Evolutionary conservation across 2,888 invertebrate genomes (phyloP).

Genomic region (Athalia rosae): DNA sequence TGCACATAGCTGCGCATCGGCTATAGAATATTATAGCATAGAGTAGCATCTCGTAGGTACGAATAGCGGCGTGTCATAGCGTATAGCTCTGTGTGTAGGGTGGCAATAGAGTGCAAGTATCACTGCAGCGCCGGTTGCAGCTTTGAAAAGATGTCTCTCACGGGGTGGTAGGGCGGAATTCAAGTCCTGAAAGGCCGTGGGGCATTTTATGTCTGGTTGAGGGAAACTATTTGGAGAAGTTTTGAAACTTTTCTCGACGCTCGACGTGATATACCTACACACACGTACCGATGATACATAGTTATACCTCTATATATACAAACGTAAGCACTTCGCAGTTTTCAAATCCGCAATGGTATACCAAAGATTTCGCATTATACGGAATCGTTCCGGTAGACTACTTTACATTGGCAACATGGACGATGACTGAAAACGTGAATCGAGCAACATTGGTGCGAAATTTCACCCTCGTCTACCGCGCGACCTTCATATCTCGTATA

Average conservation of each 20-base stretch:
- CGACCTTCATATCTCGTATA: constrained; percentile 32
- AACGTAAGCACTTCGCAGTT: too few relatives aligned
- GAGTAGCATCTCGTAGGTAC: too few relatives aligned
- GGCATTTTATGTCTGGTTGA: constrained; percentile 31
- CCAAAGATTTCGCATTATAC: too few relatives aligned
- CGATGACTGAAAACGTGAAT: constrained; percentile 5
- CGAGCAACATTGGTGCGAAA: constrained; percentile 4
- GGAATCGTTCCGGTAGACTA: not conserved
- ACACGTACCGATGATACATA: not conserved
- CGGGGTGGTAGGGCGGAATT: constrained; percentile 3
- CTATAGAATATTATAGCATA: too few relatives aligned
- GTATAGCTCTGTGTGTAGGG: too few relatives aligned
- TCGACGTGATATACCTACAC: not conserved
- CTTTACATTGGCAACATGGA: not conserved
- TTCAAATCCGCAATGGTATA: too few relatives aligned
- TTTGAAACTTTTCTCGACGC: constrained; percentile 26
- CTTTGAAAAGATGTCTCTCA: constrained; percentile 22
- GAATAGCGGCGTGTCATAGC: too few relatives aligned
- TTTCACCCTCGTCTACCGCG: not conserved
- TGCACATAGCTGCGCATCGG: too few relatives aligned
- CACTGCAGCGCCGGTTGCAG: not conserved
- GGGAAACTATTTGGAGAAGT: constrained; percentile 20
- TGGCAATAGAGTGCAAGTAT: too few relatives aligned
- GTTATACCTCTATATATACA: too few relatives aligned
- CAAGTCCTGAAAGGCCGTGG: constrained; percentile 24